Conservation (phyloP, 1,140 invertebrate species). For the Rhopalosiphum padi region DNA sequence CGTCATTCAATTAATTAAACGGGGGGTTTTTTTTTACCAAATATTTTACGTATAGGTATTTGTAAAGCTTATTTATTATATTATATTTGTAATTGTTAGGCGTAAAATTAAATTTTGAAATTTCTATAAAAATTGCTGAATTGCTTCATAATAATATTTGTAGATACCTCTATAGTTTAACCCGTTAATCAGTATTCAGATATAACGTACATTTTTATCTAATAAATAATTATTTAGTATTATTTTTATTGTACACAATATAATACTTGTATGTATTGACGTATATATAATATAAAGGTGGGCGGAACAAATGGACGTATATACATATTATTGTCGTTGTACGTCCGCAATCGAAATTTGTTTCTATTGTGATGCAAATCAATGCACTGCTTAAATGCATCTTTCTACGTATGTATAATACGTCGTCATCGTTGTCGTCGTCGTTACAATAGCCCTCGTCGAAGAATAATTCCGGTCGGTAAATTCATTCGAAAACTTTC, state of each 20-base stretch:
- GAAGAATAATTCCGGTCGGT: not conserved
- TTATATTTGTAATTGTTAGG: too few species aligned
- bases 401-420: not conserved
- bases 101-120: not conserved
- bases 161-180: not conserved
- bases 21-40: not conserved
- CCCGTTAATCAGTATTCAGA: not conserved
- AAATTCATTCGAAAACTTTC: slow-evolving; percentile 13
- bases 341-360: not conserved
- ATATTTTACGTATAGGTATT: too few species aligned
- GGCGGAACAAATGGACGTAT: not conserved
- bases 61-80: too few species aligned
- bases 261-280: too few species aligned
- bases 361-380: not conserved
- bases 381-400: slow-evolving; percentile 6
- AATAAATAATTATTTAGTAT: too few species aligned
- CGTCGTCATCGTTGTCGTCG: not conserved
- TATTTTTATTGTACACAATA: not conserved
- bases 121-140: not conserved
- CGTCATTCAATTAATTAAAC: not conserved
- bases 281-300: not conserved
- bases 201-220: not conserved
- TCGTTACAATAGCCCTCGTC: not conserved
- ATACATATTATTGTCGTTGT: not conserved
- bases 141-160: not conserved